These are phyloP conservation scores for Odontamblyopus rebecca DNA, from an alignment of 2,797 vertebrate species.

Conservation along the genomic window DNA sequence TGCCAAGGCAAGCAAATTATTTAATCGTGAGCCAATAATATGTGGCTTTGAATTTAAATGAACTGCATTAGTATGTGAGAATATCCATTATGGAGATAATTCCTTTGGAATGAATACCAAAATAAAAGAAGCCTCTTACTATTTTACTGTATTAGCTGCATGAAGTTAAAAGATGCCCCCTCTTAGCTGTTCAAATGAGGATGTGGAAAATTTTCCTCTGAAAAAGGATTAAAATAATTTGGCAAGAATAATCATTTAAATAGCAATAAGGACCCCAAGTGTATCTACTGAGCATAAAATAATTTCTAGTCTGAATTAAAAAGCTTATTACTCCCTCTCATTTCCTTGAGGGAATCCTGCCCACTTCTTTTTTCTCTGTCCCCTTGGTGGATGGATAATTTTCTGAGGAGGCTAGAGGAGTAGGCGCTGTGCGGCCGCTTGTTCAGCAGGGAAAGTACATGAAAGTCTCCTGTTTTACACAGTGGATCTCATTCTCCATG, in stretches of 20 bases:
- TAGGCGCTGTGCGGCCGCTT: constrained; percentile 66
- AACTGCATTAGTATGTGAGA: constrained; percentile 63
- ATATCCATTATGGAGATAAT: constrained; percentile 72
- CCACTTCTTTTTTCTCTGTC: constrained; percentile 65
- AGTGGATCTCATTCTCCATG: constrained; percentile 77
- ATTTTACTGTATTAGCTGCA: constrained; percentile 76
- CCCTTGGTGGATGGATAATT: constrained; percentile 73
- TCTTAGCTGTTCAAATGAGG: constrained; percentile 83
- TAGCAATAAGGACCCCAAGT: constrained; percentile 80
- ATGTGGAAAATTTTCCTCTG: constrained; percentile 78
- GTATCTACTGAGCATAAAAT: constrained; percentile 83
- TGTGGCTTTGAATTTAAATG: constrained; percentile 55
- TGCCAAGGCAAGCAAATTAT: constrained; percentile 51
- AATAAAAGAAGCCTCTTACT: constrained; percentile 73
- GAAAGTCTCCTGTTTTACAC: constrained; percentile 80
- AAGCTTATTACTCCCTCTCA: constrained; percentile 82
- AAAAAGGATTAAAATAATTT: constrained; percentile 88
- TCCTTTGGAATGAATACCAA: constrained; percentile 74
- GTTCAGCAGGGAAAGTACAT: constrained; percentile 79
- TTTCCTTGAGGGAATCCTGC: constrained; percentile 74
- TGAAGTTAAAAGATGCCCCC: constrained; percentile 81
- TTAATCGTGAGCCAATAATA: constrained; percentile 49
- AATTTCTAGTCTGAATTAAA: constrained; percentile 85
- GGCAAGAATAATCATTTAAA: constrained; percentile 83
- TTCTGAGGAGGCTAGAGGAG: constrained; percentile 77